phyloP scores from a whole-genome alignment of 2,113 vertebrate species.

The Crotophaga sulcirostris region DNA sequence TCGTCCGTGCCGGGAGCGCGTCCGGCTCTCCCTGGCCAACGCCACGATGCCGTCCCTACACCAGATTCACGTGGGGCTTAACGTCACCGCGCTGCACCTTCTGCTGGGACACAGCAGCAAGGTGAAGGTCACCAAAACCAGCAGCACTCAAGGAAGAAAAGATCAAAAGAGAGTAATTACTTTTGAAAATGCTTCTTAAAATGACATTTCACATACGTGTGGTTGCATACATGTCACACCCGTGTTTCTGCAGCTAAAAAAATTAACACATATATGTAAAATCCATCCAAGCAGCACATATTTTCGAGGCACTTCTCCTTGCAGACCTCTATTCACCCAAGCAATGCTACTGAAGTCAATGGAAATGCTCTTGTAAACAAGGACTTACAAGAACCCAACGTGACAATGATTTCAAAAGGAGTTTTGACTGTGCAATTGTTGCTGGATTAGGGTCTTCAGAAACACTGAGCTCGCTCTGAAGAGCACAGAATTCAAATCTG shows the following conservation, averaged over 20 bases:
- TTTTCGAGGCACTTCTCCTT: background rate
- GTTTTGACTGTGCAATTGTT: conserved; percentile 51
- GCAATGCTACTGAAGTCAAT: background rate
- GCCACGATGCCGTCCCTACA: background rate
- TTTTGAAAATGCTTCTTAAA: rapidly evolving
- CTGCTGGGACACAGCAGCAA: background rate
- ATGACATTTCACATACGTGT: rapidly evolving
- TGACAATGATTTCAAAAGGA: conserved; percentile 42
- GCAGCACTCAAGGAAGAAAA: background rate
- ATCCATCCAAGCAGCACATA: background rate
- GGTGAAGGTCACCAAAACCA: background rate
- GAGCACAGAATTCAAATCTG: conserved; percentile 3
- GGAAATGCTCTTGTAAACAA: conserved; percentile 58
- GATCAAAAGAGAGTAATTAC: background rate
- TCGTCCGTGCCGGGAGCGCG: background rate
- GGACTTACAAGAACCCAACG: conserved; percentile 39
- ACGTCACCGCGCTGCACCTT: background rate
- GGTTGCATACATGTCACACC: rapidly evolving
- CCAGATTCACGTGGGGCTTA: too few relatives aligned
- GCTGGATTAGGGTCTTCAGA: conserved; percentile 39
- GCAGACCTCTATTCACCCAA: background rate
- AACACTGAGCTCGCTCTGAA: background rate
- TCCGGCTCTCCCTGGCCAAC: background rate
- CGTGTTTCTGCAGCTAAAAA: rapidly evolving
- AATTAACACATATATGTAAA: rapidly evolving